A percentile compares a stretch with the other conserved stretches of the same genome.
Evolutionary conservation across 2,113 vertebrate species (phyloP).

Genomic region (Tiliqua scincoides): DNA sequence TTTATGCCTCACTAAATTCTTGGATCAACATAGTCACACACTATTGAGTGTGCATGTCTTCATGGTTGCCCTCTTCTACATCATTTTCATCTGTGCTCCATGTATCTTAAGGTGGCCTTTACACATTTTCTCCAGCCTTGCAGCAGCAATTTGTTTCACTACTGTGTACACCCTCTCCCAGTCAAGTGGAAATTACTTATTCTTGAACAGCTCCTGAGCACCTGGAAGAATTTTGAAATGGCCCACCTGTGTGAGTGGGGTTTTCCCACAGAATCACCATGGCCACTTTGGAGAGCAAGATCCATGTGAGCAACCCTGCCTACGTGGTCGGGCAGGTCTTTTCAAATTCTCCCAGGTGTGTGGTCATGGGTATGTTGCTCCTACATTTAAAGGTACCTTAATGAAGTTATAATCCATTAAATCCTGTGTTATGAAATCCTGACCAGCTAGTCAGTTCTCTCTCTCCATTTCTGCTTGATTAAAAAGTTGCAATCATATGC

Average conservation of each 20-base stretch:
- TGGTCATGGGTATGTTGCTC: neutral
- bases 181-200: neutral
- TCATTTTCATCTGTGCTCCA: neutral
- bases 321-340: neutral
- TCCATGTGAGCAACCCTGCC: neutral
- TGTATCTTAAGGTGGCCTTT: neutral
- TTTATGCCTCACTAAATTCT: neutral
- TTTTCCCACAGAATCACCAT: neutral
- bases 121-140: neutral
- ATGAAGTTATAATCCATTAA: slow-evolving; percentile 25
- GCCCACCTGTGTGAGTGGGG: neutral
- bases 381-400: neutral
- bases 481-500: neutral
- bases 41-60: neutral
- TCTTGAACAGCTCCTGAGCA: neutral
- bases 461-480: neutral
- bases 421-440: neutral
- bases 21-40: neutral
- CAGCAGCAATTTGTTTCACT: no score
- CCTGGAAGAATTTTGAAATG: neutral
- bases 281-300: neutral
- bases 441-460: neutral
- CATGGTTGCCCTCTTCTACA: neutral
- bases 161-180: neutral
- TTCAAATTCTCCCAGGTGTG: neutral